Evolutionary conservation across 2,888 invertebrate genomes (phyloP).

Genomic region (Parnassius apollo): DNA sequence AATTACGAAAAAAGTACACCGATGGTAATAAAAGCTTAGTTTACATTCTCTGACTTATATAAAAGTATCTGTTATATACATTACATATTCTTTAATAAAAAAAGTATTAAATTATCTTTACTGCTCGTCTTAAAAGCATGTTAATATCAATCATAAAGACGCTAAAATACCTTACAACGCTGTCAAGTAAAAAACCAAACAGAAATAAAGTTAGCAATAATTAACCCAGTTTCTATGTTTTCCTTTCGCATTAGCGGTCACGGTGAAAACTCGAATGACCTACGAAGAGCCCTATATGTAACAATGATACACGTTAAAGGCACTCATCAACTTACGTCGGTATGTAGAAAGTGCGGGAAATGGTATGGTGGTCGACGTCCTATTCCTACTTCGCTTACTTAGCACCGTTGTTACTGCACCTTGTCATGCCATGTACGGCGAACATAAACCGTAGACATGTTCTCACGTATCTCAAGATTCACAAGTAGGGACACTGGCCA

Average conservation of each 20-base stretch:
- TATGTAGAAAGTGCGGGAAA: constrained; percentile 58
- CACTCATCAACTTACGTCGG: constrained; percentile 17
- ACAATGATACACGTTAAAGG: constrained; percentile 10
- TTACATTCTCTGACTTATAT: no score
- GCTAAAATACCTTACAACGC: constrained; percentile 5
- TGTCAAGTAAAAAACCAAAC: constrained; percentile 22
- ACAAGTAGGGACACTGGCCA: constrained; percentile 30
- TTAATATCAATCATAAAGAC: no score
- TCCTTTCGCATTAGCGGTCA: constrained; percentile 15
- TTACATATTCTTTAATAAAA: no score
- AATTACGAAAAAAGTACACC: no score
- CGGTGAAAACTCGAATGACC: constrained; percentile 18
- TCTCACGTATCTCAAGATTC: constrained; percentile 57
- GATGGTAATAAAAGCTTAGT: no score
- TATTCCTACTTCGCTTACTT: constrained; percentile 30
- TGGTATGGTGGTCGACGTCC: constrained; percentile 40
- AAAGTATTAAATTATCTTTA: no score
- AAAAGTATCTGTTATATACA: no score
- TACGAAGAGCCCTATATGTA: constrained; percentile 16
- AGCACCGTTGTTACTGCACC: constrained; percentile 45
- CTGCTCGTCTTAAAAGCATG: no score
- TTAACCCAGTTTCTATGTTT: constrained; percentile 35
- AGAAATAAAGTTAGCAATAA: constrained; percentile 38
- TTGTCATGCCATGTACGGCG: constrained; percentile 54
- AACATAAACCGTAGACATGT: constrained; percentile 48